phyloP scores from a whole-genome alignment of 2,113 vertebrate genomes.

The Poeciliopsis retropinna region DNA sequence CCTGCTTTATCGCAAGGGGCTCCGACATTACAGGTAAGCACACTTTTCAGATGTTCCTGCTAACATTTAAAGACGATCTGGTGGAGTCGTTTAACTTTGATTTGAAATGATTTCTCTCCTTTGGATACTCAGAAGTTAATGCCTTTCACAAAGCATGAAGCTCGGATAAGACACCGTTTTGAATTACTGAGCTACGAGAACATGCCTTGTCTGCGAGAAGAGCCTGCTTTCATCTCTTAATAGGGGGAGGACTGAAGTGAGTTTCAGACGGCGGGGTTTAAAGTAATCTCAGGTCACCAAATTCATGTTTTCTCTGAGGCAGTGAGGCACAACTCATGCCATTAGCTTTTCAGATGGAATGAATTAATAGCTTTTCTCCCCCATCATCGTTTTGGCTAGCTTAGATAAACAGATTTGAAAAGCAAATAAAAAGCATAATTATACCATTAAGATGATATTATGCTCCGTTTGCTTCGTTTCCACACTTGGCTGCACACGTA shows the following conservation, averaged over 20 bases:
- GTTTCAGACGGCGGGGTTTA: not conserved
- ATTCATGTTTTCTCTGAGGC: constrained; percentile 32
- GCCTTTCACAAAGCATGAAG: not conserved
- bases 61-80: not conserved
- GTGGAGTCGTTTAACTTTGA: not conserved
- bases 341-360: constrained; percentile 37
- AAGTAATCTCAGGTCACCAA: constrained; percentile 44
- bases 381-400: constrained; percentile 20
- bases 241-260: constrained; percentile 14
- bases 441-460: constrained; percentile 46
- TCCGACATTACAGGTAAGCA: constrained; percentile 37
- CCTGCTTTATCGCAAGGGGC: constrained; percentile 20
- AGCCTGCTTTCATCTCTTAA: constrained; percentile 18
- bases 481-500: constrained; percentile 1
- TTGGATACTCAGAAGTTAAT: not conserved
- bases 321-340: constrained; percentile 25
- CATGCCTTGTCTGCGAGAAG: not conserved
- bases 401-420: constrained; percentile 46
- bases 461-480: constrained; percentile 22
- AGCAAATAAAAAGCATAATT: constrained; percentile 47
- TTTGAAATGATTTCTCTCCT: not conserved
- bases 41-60: not conserved
- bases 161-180: not conserved
- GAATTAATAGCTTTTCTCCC: constrained; percentile 33
- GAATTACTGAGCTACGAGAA: constrained; percentile 7